Evolutionary conservation across 1,140 invertebrate genomes (phyloP).

Genomic region (Drosophila nebulosa): DNA sequence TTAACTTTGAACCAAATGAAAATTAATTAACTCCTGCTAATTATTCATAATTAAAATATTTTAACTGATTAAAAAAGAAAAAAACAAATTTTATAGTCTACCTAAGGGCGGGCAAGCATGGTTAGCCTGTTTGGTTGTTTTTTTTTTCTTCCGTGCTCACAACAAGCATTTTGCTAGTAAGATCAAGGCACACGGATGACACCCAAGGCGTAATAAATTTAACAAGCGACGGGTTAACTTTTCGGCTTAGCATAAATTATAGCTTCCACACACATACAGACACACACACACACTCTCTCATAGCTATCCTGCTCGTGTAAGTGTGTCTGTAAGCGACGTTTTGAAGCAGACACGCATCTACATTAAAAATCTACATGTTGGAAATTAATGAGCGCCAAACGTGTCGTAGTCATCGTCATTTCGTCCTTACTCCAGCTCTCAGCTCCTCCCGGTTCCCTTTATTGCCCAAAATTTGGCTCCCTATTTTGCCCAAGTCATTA

Average conservation of each 20-base stretch:
- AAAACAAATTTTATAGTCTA: conserved; percentile 17
- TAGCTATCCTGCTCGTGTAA: not conserved
- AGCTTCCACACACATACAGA: conserved; percentile 13
- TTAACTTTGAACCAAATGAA: not conserved
- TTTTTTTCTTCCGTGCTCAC: conserved; percentile 5
- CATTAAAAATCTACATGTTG: conserved; percentile 73
- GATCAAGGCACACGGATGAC: conserved; percentile 18
- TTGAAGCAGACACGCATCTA: conserved; percentile 52
- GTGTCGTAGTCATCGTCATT: conserved; percentile 29
- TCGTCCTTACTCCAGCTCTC: not conserved
- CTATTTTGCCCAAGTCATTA: conserved; percentile 2
- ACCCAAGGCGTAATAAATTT: conserved; percentile 51
- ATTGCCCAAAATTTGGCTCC: no score
- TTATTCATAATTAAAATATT: conserved; percentile 61
- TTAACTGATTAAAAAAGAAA: conserved; percentile 41
- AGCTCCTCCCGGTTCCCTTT: not conserved
- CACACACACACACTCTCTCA: not conserved
- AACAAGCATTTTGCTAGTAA: conserved; percentile 7
- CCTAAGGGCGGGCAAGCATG: conserved; percentile 17
- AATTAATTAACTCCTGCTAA: conserved; percentile 30
- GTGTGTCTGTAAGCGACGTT: conserved; percentile 3
- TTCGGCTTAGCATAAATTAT: conserved; percentile 72
- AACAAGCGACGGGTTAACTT: conserved; percentile 61
- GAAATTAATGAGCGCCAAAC: conserved; percentile 69
- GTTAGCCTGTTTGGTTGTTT: not conserved